A percentile compares a stretch with the other conserved stretches of the same genome.
Evolutionary conservation across 1,140 invertebrate species (phyloP).

Genomic region (Tetranychus urticae): DNA sequence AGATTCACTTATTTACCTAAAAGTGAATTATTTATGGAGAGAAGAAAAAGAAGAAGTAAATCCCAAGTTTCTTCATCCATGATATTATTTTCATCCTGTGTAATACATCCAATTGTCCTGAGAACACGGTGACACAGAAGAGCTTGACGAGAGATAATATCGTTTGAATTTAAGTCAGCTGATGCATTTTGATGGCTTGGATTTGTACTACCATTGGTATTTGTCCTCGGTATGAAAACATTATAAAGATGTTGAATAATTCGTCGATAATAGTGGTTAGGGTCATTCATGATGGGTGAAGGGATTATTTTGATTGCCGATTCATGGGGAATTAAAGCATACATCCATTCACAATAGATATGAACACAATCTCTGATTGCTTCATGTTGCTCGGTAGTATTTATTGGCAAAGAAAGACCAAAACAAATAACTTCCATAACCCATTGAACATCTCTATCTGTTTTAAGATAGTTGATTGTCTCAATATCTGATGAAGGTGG

Average conservation of each 20-base stretch:
- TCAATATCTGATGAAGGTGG: not conserved
- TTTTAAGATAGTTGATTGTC: conserved; percentile 14
- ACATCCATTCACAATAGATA: conserved; percentile 89
- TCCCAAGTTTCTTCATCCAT: conserved; percentile 76
- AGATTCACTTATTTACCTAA: conserved; percentile 20
- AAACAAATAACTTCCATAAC: conserved; percentile 72
- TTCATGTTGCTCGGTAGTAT: conserved; percentile 44
- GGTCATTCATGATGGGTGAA: conserved; percentile 56
- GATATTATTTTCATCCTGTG: conserved; percentile 42
- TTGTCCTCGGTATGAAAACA: conserved; percentile 79
- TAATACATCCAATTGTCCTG: conserved; percentile 58
- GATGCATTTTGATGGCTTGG: not conserved
- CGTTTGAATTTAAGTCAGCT: conserved; percentile 16
- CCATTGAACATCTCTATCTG: conserved; percentile 52
- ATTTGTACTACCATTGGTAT: conserved; percentile 26
- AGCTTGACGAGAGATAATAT: conserved; percentile 74
- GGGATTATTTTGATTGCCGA: conserved; percentile 36
- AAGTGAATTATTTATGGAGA: conserved; percentile 75
- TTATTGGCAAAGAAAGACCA: conserved; percentile 62
- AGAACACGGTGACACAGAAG: conserved; percentile 82
- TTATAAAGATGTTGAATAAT: conserved; percentile 85
- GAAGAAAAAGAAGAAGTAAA: conserved; percentile 56
- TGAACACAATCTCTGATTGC: conserved; percentile 85
- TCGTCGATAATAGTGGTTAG: conserved; percentile 67
- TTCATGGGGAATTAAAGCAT: conserved; percentile 54